Conservation (phyloP, 2,888 invertebrate genomes). For the Catotricha subobsoleta region DNA sequence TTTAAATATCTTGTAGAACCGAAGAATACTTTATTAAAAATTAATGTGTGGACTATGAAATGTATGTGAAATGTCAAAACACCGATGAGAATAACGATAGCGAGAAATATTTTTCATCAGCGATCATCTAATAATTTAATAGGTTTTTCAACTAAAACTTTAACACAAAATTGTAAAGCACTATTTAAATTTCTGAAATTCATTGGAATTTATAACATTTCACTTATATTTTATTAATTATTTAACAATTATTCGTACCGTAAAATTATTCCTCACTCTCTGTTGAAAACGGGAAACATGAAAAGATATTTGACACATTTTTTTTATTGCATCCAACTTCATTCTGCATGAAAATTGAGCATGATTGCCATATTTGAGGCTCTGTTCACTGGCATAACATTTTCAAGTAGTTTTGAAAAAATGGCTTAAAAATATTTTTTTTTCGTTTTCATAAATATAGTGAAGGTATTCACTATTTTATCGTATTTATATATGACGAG, state of each 20-base stretch:
- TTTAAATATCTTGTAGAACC: not conserved
- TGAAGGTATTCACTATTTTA: too few species aligned
- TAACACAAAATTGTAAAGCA: not conserved
- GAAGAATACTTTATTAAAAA: not conserved
- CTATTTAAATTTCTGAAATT: not conserved
- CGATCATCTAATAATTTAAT: slow-evolving; percentile 1
- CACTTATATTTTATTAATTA: not conserved
- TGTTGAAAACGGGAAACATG: slow-evolving; percentile 5
- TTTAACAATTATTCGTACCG: slow-evolving; percentile 3
- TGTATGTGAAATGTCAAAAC: slow-evolving; percentile 5
- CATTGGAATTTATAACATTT: not conserved
- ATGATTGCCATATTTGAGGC: too few species aligned
- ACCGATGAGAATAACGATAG: not conserved
- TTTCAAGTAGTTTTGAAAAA: too few species aligned
- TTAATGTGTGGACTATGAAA: not conserved
- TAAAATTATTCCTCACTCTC: not conserved
- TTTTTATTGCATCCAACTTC: too few species aligned
- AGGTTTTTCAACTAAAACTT: not conserved
- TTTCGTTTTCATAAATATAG: too few species aligned
- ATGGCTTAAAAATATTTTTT: too few species aligned
- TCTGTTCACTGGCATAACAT: too few species aligned
- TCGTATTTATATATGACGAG: too few species aligned
- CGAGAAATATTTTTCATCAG: slow-evolving; percentile 2
- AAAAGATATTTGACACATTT: too few species aligned
- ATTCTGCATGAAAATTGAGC: too few species aligned